Evolutionary conservation across 2,888 invertebrate species (phyloP), one percentile per base, ranked within the genome.

Genomic region (Eilema sororculum): DNA sequence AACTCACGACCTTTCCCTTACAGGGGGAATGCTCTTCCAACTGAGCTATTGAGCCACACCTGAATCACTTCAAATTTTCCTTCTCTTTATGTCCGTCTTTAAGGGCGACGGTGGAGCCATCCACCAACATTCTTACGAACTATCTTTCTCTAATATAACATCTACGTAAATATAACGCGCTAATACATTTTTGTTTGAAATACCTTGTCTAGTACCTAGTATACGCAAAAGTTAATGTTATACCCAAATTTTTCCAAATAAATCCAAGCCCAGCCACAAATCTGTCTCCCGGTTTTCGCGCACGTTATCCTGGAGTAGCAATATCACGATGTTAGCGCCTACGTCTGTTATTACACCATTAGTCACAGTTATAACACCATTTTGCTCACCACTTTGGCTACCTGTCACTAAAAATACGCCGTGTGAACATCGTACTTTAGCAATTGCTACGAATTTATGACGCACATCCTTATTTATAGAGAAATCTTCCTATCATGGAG

Each of bases 271-370:
- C 28, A 12, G 10, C 20, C 30, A 24, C 28, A 60, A 60, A 22
- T 20, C 16, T 24, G n/a, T 6, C 22, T 22, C 22, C 20, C 56
- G 30, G 20, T 62, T 62, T 37, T 62, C 37, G 16, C 62, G 41
- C 3, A 20, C 33, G 33, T 10, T 33, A 22, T 20, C 16, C 61
- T n/a, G 33, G 71, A 71, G 67, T 22, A 58, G 30, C 56, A 69
- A 68, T 61, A 76, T 78, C 65, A 65, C 58, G 20, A n/a, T 41
- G 13, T 52, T 60, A 78, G 72, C 74, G 71, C 77, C 74, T 81
- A 76, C 79, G 70, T 46, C 46, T 16, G 8, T 10, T 59, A 74
- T 80, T 77, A 79, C 59, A 58, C 67, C 65, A 80, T 80, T 76
- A 78, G 61, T 59, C 37, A 62, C 67, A 69, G 62, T 80, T 72